These are phyloP conservation scores for Poecile atricapillus DNA, from an alignment of 2,113 vertebrate genomes.

Conservation along the genomic window DNA sequence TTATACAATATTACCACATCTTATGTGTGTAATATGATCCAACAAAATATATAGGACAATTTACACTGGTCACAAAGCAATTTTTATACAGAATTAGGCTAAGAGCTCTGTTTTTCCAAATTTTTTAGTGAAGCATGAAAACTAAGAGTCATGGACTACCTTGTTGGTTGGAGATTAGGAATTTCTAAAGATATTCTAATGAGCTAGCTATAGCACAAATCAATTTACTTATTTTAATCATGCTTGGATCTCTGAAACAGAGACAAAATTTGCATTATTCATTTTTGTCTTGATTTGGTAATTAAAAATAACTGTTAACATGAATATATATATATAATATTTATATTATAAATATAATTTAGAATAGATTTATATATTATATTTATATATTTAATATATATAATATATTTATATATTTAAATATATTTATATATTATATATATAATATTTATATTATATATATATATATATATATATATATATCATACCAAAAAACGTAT, in stretches of 20 bases:
- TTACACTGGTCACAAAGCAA: neutral
- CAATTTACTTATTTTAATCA: constrained; percentile 10
- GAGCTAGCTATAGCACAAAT: neutral
- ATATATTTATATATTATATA: too few species aligned
- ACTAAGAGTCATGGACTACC: neutral
- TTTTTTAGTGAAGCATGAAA: neutral
- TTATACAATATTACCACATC: neutral
- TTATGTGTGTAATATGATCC: neutral
- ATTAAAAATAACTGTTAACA: constrained; percentile 3
- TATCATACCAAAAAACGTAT: neutral
- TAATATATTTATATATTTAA: too few species aligned
- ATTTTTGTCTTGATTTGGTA: constrained; percentile 13
- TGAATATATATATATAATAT: neutral
- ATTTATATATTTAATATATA: neutral
- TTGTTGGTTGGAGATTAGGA: neutral
- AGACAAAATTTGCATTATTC: neutral
- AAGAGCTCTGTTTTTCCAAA: neutral
- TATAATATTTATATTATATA: too few species aligned
- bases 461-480: too few species aligned
- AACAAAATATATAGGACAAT: neutral
- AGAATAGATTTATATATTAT: too few species aligned
- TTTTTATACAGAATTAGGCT: neutral
- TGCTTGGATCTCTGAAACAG: constrained; percentile 14
- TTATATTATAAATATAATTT: too few species aligned
- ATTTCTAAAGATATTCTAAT: neutral